Evolutionary conservation across 1,140 invertebrate species (phyloP), one percentile per base, ranked within the genome.

Genomic region (Uloborus diversus): DNA sequence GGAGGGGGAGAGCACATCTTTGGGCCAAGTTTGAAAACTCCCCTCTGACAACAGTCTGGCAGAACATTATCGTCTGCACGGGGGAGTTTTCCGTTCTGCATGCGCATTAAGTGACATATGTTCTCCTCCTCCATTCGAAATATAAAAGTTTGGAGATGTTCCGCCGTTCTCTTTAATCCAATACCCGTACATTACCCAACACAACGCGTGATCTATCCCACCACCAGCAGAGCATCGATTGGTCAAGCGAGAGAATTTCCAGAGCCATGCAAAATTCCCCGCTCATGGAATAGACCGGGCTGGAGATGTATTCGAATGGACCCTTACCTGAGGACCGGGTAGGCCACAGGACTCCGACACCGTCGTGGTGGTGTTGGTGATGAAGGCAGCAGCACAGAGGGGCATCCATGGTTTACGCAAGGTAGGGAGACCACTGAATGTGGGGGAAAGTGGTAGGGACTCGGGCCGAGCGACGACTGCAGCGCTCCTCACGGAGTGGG

Each of bases 271-370:
- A n/a, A n/a, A n/a, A n/a, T n/a, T n/a, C n/a, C n/a, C n/a, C n/a
- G n/a, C n/a, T n/a, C n/a, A n/a, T n/a, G n/a, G n/a, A 13, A 30
- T 59, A 59, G 25, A 30, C 17, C 2, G 20, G 51, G 27, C 9
- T 25, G 27, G 25, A 9, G 25, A 13, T 17, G 5, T 23, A 13
- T 7, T 53, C 51, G 5, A 32, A 69, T 3, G 11, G 33, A 20
- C 33, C 32, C 69, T 71, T 71, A 71, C 69, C 69, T 71, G 69
- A 59, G 33, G 27, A 13, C 69, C 35, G 17, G n/a, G 25, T 5
- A n/a, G 69, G 69, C 69, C 69, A 71, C 69, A 71, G 69, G 69
- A 71, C 69, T 71, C 69, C 69, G 69, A 42, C 17, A 33, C 51
- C 69, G 53, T 56, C 33, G 53, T 71, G 53, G 56, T 13, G 51